Base-by-base conservation (phyloP, 2,113 vertebrate genomes). In the Hydropotes inermis region DNA sequence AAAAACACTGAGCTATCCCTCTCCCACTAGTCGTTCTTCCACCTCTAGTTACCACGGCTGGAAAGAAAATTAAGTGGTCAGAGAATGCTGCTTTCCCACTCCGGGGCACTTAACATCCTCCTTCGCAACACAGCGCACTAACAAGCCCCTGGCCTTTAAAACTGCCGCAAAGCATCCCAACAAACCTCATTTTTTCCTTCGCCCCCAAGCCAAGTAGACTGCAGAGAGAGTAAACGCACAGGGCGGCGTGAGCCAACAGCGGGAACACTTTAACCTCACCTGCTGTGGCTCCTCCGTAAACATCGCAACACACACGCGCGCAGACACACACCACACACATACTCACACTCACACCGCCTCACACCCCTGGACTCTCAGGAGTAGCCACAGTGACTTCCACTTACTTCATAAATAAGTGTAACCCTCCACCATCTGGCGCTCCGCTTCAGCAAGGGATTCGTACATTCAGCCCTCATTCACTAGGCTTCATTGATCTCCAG, bases 401-500 rank as follows among this genome's bases (percentile, higher is more conserved):
- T 98, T 97, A 98, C 98, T 98, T 98, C 95, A 95, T 87, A n/a
- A 95, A 94, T 47, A 74, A 84, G 89, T 58, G 47, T 33, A 81
- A 97, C 95, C 97, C 96, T 96, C 87, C 97, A 89, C 94, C 96
- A 47, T 93, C 93, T 10, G 97, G 95, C 96, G 95, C 98, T 93
- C 36, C 3, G 39, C 98, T 91, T 87, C 60, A 25, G 92, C 92
- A 82, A 88, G 9, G 95, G 95, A 87, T 96, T 92, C 76, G 82
- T 78, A 43, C 97, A n/a, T 47, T 93, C 96, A 95, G 98, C 97
- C 98, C 99, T 98, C 99, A 99, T 99, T 99, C 99, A 99, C 98
- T 98, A 78, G 84, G 98, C 98, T 99, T 99, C 99, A 93, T 98
- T 98, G 99, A 99, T 98, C 98, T 98, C 98, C 98, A 98, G 98